Evolutionary conservation across 2,113 vertebrate species (phyloP).

Genomic region (Gymnocephalus cernua): DNA sequence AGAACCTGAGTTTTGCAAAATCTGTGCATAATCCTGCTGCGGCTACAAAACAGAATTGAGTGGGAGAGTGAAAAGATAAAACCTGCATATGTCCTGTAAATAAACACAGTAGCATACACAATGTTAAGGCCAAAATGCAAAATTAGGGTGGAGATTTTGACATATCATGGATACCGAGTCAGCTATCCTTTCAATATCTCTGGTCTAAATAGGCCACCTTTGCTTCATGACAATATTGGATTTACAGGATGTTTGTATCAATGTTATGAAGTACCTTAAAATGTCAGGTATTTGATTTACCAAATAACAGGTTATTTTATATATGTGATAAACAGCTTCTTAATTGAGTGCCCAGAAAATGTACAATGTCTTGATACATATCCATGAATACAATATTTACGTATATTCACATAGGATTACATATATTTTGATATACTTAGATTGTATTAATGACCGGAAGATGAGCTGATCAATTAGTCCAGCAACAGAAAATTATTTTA

Average conservation of each 20-base stretch:
- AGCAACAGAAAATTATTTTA: background rate
- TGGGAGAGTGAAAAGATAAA: background rate
- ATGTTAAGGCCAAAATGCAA: background rate
- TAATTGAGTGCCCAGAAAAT: background rate
- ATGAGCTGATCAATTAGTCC: background rate
- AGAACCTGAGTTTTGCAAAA: background rate
- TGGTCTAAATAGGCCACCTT: background rate
- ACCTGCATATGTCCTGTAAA: constrained; percentile 24
- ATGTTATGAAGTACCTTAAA: background rate
- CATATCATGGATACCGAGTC: background rate
- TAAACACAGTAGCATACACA: background rate
- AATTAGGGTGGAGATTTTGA: background rate
- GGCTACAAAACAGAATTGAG: background rate
- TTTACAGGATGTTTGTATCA: background rate
- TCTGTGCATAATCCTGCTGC: background rate
- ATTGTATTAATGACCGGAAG: background rate
- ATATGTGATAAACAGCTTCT: background rate
- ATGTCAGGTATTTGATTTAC: background rate
- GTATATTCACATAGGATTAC: background rate
- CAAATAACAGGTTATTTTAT: background rate
- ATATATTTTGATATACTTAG: background rate
- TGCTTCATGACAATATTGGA: background rate
- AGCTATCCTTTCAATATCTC: background rate
- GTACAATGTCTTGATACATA: background rate
- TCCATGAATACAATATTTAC: background rate